These are phyloP conservation scores for Parthenolecanium corni DNA, from an alignment of 2,888 invertebrate genomes.

Conservation along the genomic window DNA sequence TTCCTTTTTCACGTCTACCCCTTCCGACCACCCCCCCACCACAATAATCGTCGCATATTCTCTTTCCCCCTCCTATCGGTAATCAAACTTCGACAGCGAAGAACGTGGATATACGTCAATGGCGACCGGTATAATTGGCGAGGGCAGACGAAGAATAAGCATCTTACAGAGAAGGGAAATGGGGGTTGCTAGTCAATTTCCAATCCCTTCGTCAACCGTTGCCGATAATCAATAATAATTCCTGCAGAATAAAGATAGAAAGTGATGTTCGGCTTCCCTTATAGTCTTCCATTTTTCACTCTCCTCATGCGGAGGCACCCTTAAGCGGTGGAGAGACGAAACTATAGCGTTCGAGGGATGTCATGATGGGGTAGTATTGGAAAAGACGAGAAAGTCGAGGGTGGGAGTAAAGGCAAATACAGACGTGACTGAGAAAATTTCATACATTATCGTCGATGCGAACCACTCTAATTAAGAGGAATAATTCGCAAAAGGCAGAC, in stretches of 20 bases:
- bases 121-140: too few species aligned
- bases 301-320: too few species aligned
- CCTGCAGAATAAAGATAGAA: slow-evolving; percentile 20
- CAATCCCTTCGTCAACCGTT: slow-evolving; percentile 31
- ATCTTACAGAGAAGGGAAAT: slow-evolving; percentile 5
- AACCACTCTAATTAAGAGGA: too few species aligned
- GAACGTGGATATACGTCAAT: too few species aligned
- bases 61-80: slow-evolving; percentile 3
- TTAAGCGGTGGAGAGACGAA: too few species aligned
- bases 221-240: slow-evolving; percentile 29
- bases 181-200: slow-evolving; percentile 27
- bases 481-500: too few species aligned
- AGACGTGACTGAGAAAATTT: slow-evolving; percentile 12
- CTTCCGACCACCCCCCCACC: neutral
- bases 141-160: neutral
- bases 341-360: too few species aligned
- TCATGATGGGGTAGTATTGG: too few species aligned
- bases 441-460: too few species aligned
- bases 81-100: slow-evolving; percentile 5
- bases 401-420: slow-evolving; percentile 6
- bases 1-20: slow-evolving; percentile 18
- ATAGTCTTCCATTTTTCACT: too few species aligned
- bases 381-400: too few species aligned
- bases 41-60: neutral
- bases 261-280: neutral